Evolutionary conservation across 2,113 vertebrate species (phyloP), one percentile per base, ranked within the genome.

Genomic region (Pithys albifrons): DNA sequence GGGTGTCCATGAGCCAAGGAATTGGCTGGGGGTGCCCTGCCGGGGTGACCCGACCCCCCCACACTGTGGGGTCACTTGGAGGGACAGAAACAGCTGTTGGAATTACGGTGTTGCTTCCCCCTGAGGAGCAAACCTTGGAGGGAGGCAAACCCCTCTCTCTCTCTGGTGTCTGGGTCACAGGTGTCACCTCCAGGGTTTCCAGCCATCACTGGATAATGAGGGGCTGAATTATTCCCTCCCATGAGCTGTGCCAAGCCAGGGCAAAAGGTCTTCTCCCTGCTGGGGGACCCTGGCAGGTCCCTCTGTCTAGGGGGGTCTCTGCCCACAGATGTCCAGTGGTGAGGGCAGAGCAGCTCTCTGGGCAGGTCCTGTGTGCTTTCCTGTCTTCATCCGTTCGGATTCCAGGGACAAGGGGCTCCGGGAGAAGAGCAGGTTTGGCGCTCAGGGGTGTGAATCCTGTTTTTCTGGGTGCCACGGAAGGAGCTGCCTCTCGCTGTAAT

Each of bases 361-460:
- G 69, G 22, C 51, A 31, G 9, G 16, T 20, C 1, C 0, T 2
- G 23, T 1, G 1, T 8, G 43, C 75, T 41, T 14, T n/a, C 39
- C 65, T 39, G 11, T 1, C 48, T 24, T 14, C 9, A 0, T 2
- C 0, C 0, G 1, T 6, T 12, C 1, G 3, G 19, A 15, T 27
- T 67, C 41, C 19, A 3, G 84, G 76, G 45, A 52, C 57, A 82
- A 71, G 61, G 41, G 23, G 25, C n/a, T 85, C 37, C 77, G 74
- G 69, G 57, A 79, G 74, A 78, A 35, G 81, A 69, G 81, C 91
- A 65, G 81, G 39, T 58, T 51, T n/a, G 1, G 46, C 12, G 0
- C 74, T 54, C 66, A 1, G 81, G 51, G 31, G 4, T 66, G 74
- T 37, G 66, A 94, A 85, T 79, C 81, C 71, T 23, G 0, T n/a